These are phyloP conservation scores for Poecilia velifera DNA, from an alignment of 2,797 vertebrate species.

Conservation along the genomic window DNA sequence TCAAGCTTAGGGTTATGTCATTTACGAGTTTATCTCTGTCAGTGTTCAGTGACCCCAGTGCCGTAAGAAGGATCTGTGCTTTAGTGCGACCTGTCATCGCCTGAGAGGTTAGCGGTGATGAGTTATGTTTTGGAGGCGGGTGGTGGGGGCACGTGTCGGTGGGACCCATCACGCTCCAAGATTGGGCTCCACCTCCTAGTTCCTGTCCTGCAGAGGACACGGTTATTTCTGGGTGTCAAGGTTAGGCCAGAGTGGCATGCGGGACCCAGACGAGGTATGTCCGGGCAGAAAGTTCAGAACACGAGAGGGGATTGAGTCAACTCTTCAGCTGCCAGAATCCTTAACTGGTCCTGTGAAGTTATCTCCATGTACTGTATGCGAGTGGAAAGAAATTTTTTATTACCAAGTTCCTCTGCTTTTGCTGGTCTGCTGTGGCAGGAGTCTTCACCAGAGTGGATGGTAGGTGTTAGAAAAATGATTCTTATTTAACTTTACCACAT, in stretches of 20 bases:
- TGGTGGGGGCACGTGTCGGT: background rate
- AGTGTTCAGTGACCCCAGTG: slow-evolving; percentile 41
- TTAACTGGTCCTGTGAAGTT: background rate
- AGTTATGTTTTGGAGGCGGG: slow-evolving; percentile 67
- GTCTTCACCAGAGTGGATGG: slow-evolving; percentile 14
- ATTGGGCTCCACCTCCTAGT: slow-evolving; percentile 11
- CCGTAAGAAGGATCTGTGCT: slow-evolving; percentile 35
- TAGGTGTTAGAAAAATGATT: slow-evolving; percentile 11
- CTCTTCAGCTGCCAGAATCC: background rate
- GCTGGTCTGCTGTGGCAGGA: slow-evolving; percentile 14
- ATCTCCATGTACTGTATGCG: background rate
- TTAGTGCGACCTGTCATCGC: slow-evolving; percentile 73
- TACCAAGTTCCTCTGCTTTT: slow-evolving; percentile 21
- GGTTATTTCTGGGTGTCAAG: slow-evolving; percentile 65
- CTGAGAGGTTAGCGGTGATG: slow-evolving; percentile 41
- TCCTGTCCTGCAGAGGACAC: slow-evolving; percentile 33
- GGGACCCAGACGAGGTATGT: slow-evolving; percentile 17
- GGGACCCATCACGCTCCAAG: slow-evolving; percentile 28
- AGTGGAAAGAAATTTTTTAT: slow-evolving; percentile 17
- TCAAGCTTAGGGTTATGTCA: slow-evolving; percentile 30
- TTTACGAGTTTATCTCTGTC: slow-evolving; percentile 64
- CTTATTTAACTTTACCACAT: slow-evolving; percentile 1
- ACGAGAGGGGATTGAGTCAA: background rate
- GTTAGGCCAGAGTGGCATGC: slow-evolving; percentile 26
- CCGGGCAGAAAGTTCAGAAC: slow-evolving; percentile 16